Evolutionary conservation across 2,797 vertebrate species (phyloP).

Genomic region (Xiphophorus birchmanni): DNA sequence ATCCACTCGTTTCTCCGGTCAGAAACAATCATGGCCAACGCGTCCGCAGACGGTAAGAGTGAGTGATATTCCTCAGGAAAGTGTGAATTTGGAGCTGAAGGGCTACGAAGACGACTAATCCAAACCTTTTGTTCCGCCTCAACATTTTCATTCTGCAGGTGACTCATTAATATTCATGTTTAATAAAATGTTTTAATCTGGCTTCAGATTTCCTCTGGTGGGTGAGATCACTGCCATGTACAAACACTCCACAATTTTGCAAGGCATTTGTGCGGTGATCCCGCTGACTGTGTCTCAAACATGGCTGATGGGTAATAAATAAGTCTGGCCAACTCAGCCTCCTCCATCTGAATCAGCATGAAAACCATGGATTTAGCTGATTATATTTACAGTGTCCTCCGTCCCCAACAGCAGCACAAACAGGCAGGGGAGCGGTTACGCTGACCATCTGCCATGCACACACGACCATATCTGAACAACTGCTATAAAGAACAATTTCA

Average conservation of each 20-base stretch:
- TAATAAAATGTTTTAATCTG: conserved; percentile 51
- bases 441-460: conserved; percentile 40
- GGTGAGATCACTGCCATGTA: conserved; percentile 30
- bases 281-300: conserved; percentile 62
- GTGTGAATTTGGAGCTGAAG: conserved; percentile 51
- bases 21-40: conserved; percentile 45
- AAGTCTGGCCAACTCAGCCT: conserved; percentile 51
- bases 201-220: conserved; percentile 26
- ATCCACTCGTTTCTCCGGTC: conserved; percentile 16
- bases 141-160: conserved; percentile 41
- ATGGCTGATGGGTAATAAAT: conserved; percentile 64
- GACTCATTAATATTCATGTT: conserved; percentile 41
- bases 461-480: conserved; percentile 29
- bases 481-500: conserved; percentile 32
- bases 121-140: conserved; percentile 41
- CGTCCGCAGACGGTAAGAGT: conserved; percentile 45
- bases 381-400: conserved; percentile 67
- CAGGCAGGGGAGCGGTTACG: conserved; percentile 53
- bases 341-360: conserved; percentile 59
- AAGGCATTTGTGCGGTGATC: conserved; percentile 67
- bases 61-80: conserved; percentile 64
- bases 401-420: conserved; percentile 62
- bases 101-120: conserved; percentile 51
- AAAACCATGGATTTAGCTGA: conserved; percentile 56
- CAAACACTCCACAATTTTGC: conserved; percentile 56